Evolutionary conservation across 2,888 invertebrate species (phyloP), one percentile per base, ranked within the genome.

Genomic region (Cyclophora albipunctata): DNA sequence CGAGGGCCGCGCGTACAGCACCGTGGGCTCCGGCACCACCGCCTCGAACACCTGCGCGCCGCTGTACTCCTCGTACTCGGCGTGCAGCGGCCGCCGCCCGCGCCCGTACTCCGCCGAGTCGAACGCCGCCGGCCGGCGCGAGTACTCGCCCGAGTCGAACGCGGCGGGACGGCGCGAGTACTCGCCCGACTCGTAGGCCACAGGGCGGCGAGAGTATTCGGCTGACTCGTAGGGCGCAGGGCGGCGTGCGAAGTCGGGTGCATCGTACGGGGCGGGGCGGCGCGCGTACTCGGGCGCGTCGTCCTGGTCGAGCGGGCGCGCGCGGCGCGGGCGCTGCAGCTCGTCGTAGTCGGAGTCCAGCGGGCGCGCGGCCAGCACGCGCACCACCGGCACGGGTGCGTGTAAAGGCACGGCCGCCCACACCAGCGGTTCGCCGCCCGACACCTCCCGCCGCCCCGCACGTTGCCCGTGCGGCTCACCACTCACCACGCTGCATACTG

Each of bases 391-490:
- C 59, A 84, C 48, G 33, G 84, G 81, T 45, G 72, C 59, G 65
- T 79, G 80, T 53, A 84, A 70, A 33, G 85, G 83, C 49, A 84
- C 59, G 47, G 85, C 81, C 0, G 84, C 82, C 64, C 67, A 81
- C 51, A 79, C 63, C 51, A 73, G 64, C 5, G 81, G 77, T 62
- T 76, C 75, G 66, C 78, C 4, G 37, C 20, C 20, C 20, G 58
- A 60, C 48, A 57, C 51, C 46, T 58, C 55, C 65, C 69, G 54
- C 74, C 69, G 45, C 73, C 71, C n/a, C 67, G 69, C 50, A 59
- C 66, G 47, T 70, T 41, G 40, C 64, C 64, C 20, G 58, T 61
- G 2, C 7, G 73, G 68, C 62, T 68, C 72, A 47, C 65, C 47
- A 34, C 51, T 55, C 35, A 57, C 59, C 52, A 58, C 54, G 51